Evolutionary conservation across 2,797 vertebrate genomes (phyloP), one percentile per base, ranked within the genome.

Genomic region (Gallinago stenura): DNA sequence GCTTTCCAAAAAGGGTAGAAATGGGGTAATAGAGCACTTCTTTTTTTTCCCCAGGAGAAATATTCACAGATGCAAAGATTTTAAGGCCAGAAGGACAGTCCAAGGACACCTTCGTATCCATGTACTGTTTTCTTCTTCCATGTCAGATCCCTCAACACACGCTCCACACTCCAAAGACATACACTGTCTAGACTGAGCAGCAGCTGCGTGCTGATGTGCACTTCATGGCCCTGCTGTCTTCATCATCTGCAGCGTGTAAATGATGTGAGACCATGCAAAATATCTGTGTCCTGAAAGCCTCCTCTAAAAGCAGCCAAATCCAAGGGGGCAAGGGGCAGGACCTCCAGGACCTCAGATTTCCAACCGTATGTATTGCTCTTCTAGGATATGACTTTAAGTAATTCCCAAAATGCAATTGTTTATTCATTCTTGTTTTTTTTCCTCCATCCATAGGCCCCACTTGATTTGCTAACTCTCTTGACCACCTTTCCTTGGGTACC

Each of bases 311-410:
- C 5, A 78, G 9, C 3, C 54, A 61, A 8, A 60, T 48, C 25
- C 57, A 86, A 87, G 6, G 6, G 17, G 10, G 21, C 0, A 0
- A 6, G 5, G 4, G 12, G 3, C 69, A 88, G 10, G 50, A 86
- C 7, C 3, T 89, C 22, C 30, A 72, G 30, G 50, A 35, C 7
- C 9, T 30, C 0, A 57, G 25, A 61, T 57, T 83, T 78, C 6
- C 53, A 39, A 24, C 3, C 19, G 15, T 22, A 46, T 20, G 3
- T n/a, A 28, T 45, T 76, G 15, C 3, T 83, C 26, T 82, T 87
- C 43, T 41, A 48, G 20, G 4, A 56, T 2, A 13, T 1, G 0
- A 39, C 3, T 73, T 56, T 15, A 43, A 12, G 3, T 17, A 82
- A 43, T 48, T 84, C 46, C 14, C 26, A 21, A 84, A 78, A 46